Conservation (phyloP, 2,797 vertebrate species). For the Garrulus glandarius region DNA sequence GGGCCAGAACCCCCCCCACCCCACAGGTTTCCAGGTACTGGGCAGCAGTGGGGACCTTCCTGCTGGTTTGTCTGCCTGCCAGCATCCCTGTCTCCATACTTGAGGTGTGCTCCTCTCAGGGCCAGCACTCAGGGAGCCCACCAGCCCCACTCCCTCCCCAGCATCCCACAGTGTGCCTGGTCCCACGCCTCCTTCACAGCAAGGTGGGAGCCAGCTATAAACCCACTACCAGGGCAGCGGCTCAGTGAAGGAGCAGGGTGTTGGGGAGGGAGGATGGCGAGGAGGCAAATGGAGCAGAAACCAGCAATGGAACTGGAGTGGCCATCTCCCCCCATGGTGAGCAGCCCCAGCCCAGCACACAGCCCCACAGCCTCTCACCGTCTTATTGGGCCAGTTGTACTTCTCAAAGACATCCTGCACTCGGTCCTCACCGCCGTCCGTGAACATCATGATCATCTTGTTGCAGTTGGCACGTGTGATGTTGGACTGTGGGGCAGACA, state of each 20-base stretch:
- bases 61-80: fast-evolving
- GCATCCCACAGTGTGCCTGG: neutral
- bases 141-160: neutral
- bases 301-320: neutral
- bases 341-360: neutral
- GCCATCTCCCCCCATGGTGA: fast-evolving
- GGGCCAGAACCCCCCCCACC: too few species aligned
- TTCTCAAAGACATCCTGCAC: slow-evolving; percentile 97
- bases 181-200: neutral
- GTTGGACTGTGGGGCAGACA: slow-evolving; percentile 80
- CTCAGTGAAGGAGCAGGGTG: neutral
- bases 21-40: neutral
- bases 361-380: slow-evolving; percentile 76
- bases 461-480: slow-evolving; percentile 96
- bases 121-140: fast-evolving
- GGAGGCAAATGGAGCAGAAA: neutral
- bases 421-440: slow-evolving; percentile 94
- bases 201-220: neutral
- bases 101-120: fast-evolving
- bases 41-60: neutral
- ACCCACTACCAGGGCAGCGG: neutral
- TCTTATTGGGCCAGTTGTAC: slow-evolving; percentile 99
- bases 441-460: slow-evolving; percentile 99
- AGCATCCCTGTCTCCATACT: neutral
- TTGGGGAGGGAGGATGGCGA: neutral